Conservation (phyloP, 2,113 vertebrate species). For the Pelecanus crispus region DNA sequence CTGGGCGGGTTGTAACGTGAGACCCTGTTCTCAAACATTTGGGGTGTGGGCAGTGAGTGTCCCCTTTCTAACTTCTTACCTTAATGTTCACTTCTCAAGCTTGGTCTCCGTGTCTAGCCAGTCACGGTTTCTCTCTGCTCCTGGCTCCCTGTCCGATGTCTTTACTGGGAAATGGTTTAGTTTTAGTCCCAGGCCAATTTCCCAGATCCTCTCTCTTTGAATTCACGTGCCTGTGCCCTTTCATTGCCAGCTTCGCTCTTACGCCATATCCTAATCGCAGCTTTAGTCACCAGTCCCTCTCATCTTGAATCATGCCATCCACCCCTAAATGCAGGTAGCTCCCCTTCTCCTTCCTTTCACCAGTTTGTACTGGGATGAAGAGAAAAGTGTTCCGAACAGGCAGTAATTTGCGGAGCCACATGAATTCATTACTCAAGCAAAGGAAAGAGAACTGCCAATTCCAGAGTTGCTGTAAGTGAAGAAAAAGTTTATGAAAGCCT, state of each 20-base stretch:
- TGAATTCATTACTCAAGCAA: background rate
- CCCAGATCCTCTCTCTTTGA: background rate
- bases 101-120: background rate
- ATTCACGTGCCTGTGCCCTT: background rate
- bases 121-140: background rate
- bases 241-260: background rate
- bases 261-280: background rate
- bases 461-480: background rate
- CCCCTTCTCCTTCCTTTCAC: background rate
- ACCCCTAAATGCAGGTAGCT: background rate
- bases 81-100: background rate
- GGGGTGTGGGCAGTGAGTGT: background rate
- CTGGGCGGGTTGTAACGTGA: background rate
- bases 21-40: background rate
- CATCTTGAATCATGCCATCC: background rate
- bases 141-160: background rate
- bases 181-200: background rate
- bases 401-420: background rate
- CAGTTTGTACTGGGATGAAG: background rate
- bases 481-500: background rate
- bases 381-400: background rate
- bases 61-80: background rate
- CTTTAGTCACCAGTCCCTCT: background rate
- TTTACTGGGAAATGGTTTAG: background rate
- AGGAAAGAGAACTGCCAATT: background rate